These are phyloP conservation scores for Pangasius macronema DNA, from an alignment of 2,797 vertebrate species.

Conservation along the genomic window DNA sequence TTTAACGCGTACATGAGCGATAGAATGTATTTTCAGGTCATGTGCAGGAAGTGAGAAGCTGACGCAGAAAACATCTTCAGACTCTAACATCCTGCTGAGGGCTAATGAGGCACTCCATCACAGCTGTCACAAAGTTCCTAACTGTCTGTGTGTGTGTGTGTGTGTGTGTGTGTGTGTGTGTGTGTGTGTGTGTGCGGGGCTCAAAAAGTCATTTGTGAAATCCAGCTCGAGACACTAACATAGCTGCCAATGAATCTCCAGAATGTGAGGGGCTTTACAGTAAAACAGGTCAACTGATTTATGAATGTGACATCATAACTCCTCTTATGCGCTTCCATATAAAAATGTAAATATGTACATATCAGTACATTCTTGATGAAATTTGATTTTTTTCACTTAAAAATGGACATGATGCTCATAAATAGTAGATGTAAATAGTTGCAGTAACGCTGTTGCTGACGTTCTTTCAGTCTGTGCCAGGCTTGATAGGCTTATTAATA, in stretches of 20 bases:
- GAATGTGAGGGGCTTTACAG: neutral
- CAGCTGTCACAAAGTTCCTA: neutral
- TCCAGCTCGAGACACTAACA: neutral
- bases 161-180: neutral
- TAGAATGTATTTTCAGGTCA: neutral
- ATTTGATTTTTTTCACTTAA: neutral
- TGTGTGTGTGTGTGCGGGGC: neutral
- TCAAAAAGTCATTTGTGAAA: neutral
- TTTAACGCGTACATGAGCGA: neutral
- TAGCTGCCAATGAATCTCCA: neutral
- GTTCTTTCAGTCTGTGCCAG: neutral
- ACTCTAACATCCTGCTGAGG: neutral
- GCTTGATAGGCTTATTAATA: neutral
- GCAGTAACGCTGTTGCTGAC: neutral
- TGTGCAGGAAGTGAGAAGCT: neutral
- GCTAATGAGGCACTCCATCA: constrained; percentile 39
- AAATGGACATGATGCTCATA: neutral
- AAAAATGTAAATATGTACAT: neutral
- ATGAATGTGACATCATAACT: neutral
- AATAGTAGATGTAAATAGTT: too few species aligned
- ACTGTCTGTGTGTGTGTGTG: neutral
- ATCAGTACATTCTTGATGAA: neutral
- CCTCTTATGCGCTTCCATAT: neutral
- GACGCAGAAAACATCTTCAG: constrained; percentile 8
- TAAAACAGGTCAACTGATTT: neutral